These are phyloP conservation scores for Trematocara macrostoma DNA, from an alignment of 2,113 vertebrate genomes.

Conservation along the genomic window DNA sequence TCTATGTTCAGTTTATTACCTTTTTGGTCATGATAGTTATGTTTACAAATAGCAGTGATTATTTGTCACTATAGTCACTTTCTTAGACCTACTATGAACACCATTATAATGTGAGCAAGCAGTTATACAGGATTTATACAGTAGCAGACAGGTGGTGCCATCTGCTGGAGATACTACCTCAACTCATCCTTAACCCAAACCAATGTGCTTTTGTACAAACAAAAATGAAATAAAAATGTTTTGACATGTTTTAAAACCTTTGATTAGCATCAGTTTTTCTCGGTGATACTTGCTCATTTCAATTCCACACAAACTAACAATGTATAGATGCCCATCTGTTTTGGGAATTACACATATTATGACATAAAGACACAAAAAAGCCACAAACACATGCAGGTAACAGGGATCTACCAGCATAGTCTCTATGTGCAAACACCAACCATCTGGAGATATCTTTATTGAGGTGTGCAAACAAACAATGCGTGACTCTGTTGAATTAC, in stretches of 20 bases:
- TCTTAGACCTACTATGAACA: background rate
- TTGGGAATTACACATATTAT: background rate
- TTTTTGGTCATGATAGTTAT: background rate
- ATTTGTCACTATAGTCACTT: background rate
- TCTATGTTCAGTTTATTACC: background rate
- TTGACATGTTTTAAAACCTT: background rate
- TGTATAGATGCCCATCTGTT: background rate
- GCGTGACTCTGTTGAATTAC: background rate
- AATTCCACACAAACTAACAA: background rate
- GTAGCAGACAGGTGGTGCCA: constrained; percentile 38
- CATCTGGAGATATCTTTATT: background rate
- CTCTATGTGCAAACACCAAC: background rate
- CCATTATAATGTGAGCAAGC: background rate
- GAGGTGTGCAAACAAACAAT: background rate
- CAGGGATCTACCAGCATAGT: background rate
- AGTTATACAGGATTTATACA: background rate
- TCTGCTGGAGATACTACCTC: constrained; percentile 44
- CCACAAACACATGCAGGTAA: background rate
- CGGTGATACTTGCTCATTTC: background rate
- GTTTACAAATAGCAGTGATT: background rate
- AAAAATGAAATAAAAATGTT: background rate
- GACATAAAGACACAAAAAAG: background rate
- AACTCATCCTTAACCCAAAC: background rate
- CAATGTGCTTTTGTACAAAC: background rate
- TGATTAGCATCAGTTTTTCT: background rate